A percentile compares a stretch with the other conserved stretches of the same genome.
Conservation (phyloP, 2,113 vertebrate genomes). For the Gorsachius goisagi region DNA sequence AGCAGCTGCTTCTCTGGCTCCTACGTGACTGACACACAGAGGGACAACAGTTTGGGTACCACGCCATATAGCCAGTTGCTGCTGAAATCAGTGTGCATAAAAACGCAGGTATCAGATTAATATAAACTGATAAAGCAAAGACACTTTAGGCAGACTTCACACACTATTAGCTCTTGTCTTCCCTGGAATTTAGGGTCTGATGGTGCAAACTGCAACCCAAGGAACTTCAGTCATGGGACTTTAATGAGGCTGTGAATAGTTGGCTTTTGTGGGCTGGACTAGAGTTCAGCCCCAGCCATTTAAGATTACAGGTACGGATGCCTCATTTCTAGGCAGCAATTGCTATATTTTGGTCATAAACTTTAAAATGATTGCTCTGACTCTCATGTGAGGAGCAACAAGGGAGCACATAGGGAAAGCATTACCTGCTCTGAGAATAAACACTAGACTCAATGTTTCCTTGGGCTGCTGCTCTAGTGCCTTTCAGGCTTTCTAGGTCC, state of each 20-base stretch:
- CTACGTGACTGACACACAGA: accelerated
- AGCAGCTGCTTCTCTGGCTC: accelerated
- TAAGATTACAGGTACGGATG: accelerated
- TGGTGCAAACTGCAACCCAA: background rate
- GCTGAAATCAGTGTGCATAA: background rate
- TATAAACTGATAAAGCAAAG: background rate
- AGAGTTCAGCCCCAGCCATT: background rate
- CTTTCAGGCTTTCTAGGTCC: background rate
- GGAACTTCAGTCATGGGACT: background rate
- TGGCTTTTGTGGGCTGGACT: background rate
- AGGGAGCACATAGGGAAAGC: background rate
- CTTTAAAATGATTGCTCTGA: background rate
- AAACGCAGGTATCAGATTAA: background rate
- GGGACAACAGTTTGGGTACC: background rate
- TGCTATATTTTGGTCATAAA: background rate
- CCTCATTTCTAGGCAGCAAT: background rate
- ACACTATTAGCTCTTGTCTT: background rate
- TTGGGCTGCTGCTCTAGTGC: background rate
- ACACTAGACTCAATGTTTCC: background rate
- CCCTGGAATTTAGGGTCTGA: background rate
- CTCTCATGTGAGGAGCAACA: background rate
- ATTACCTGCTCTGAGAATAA: background rate
- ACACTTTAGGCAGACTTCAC: accelerated
- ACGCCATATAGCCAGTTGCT: background rate
- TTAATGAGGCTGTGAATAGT: background rate